Base-by-base conservation (phyloP, 2,113 vertebrate genomes). In the Isichthys henryi region DNA sequence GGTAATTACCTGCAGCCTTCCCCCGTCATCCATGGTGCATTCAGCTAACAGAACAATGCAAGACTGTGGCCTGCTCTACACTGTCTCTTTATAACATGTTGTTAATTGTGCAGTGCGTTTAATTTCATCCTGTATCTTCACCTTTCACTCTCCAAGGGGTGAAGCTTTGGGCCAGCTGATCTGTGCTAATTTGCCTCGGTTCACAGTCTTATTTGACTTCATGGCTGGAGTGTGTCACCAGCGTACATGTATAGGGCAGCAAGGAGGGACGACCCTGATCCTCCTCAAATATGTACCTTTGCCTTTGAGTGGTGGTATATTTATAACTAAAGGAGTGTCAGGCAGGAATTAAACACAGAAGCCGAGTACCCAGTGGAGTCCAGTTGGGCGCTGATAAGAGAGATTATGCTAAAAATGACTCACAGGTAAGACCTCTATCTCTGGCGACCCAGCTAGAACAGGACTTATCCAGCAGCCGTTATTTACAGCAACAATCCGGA, bases 381-480 rank as follows among this genome's bases (percentile, higher is more conserved):
- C 92, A 94, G 95, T 94, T 95, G 92, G 94, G 92, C 92, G 90
- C 93, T 94, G 95, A 96, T 96, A 96, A 95, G 94, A 91, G 93
- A 93, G 93, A 96, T 96, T 95, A 95, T 95, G 94, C 95, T 94
- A 94, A 94, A 96, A 96, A 96, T 95, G 94, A 95, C 94, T 95
- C 94, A 93, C 93, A 95, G 95, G 95, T 96, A 95, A 96, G 94
- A 95, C 94, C 92, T 83, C 91, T 95, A 94, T 96, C 94, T 95
- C 92, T 93, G 93, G 93, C 95, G 93, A 93, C 89, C 92, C 95
- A 92, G 95, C 93, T 93, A 95, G 94, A 95, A 95, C 95, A 95
- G 95, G 94, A 92, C 93, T 96, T 95, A 96, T 96, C 94, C 94
- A 94, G 90, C 89, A 90, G 43, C 15, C 52, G 43, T 56, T 89